Evolutionary conservation across 2,888 invertebrate species (phyloP), one percentile per base, ranked within the genome.

Genomic region (Capitulum mitella): DNA sequence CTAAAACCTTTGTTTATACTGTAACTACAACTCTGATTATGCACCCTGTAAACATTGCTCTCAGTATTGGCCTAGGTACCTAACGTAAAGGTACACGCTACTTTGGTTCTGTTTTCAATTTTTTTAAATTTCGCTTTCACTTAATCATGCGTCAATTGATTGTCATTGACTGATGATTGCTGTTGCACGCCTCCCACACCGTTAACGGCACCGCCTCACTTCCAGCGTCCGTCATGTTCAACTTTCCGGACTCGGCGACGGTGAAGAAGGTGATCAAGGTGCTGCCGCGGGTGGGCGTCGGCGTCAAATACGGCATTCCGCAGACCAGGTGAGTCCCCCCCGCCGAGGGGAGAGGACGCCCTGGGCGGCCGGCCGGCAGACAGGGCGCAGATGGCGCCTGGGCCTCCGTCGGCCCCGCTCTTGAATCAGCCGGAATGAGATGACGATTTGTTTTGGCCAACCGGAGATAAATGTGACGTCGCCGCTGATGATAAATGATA

Each of bases 221-320:
- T 91, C 82, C 90, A 97, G 97, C 98, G 78, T 98, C 99, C 79
- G 96, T 99, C 85, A 93, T 99, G 91, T 98, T 99, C 89, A 95
- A 98, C 82, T 98, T 99, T 87, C 93, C 95, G 83, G 98, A 98
- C 87, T 97, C 97, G 87, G 91, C 92, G 82, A 97, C 97, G 77
- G 97, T 99, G 85, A 98, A 97, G 89, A 96, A 97, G 88, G 97
- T 99, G 83, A 97, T 99, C 87, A 97, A 97, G 87, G 95, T 96
- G 3, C 89, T 99, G 83, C 99, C 99, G 0, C 89, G 97, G 80
- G 98, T 99, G 81, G 98, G 99, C 19, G 97, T 99, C 78, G 99
- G 99, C 84, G 97, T 98, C 88, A 99, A 99, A 87, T 99, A 99
- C 86, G 99, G 99, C 84, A 95, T 99, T 85, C 96, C 97, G 78